A percentile compares a stretch with the other conserved stretches of the same genome.
Evolutionary conservation across 2,888 invertebrate species (phyloP).

Genomic region (Orthosia cruda): DNA sequence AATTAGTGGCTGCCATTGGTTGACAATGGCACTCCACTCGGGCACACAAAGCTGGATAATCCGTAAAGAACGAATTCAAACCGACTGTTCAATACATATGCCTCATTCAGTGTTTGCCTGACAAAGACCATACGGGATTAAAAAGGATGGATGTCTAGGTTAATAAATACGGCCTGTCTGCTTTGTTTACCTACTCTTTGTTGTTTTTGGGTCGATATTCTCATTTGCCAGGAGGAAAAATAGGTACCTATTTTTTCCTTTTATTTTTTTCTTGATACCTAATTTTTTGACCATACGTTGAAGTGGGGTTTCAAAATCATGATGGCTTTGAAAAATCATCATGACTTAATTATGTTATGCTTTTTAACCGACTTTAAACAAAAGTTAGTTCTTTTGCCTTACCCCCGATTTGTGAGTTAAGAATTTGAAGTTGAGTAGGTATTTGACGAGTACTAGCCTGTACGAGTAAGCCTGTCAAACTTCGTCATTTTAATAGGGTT

Average conservation of each 20-base stretch:
- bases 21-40: constrained; percentile 79
- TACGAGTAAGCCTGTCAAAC: too few species aligned
- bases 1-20: constrained; percentile 81
- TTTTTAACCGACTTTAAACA: too few species aligned
- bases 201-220: constrained; percentile 25
- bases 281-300: neutral
- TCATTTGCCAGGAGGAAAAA: constrained; percentile 18
- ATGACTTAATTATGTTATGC: too few species aligned
- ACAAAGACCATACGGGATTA: constrained; percentile 64
- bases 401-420: too few species aligned
- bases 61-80: constrained; percentile 70
- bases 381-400: too few species aligned
- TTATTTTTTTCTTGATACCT: too few species aligned
- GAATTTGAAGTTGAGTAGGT: too few species aligned
- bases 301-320: neutral
- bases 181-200: constrained; percentile 50
- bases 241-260: neutral
- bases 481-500: too few species aligned
- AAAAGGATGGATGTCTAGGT: constrained; percentile 57
- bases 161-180: constrained; percentile 50
- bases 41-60: constrained; percentile 73
- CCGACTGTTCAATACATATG: constrained; percentile 57
- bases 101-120: constrained; percentile 63
- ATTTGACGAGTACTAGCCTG: too few species aligned
- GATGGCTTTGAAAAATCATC: neutral